Base-by-base conservation (phyloP, 2,113 vertebrate genomes). In the Leucosticte australis region DNA sequence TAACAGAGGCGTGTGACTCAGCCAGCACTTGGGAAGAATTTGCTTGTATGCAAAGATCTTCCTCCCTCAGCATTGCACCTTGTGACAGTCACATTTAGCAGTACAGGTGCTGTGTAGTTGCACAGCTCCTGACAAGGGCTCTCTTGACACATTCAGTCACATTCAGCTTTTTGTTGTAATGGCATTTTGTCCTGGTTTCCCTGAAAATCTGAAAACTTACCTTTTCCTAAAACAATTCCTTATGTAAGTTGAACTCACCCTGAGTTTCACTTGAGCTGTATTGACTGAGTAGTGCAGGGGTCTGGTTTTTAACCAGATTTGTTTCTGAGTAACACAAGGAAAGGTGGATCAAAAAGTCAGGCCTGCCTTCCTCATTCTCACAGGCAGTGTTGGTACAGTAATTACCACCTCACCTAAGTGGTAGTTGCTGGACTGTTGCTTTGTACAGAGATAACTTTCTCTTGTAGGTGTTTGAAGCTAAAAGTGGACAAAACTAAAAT, bases 401-500 rank as follows among this genome's bases (percentile, higher is more conserved):
- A 74, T 63, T 10, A 20, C 37, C 52, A 55, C 23, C 22, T 77
- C 47, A 78, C 10, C 27, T 28, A 64, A 59, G 31, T 42, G 41
- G 53, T 4, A 42, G 30, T 13, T 92, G 52, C 44, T 87, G 75
- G 18, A 47, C 5, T 3, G 1, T 60, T 83, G 49, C 27, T 63
- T 62, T 71, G 35, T 82, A 67, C 49, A 64, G 49, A 35, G 26
- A 4, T 68, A 15, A 39, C 39, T 91, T 95, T 96, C 41, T 97
- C 69, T 97, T 95, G 18, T 96, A 99, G 99, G 95, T 97, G 97
- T 91, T 96, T 99, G 96, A 99, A 99, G 96, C 75, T 99, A 42
- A 98, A 98, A 96, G 98, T 98, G 89, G 98, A 99, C 92, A 99
- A 98, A 97, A 95, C 82, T 70, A 99, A 99, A 95, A 97, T 99